A percentile compares a stretch with the other conserved stretches of the same genome.
Evolutionary conservation across 2,797 vertebrate species (phyloP).

Genomic region (Onychomys leucogaster): DNA sequence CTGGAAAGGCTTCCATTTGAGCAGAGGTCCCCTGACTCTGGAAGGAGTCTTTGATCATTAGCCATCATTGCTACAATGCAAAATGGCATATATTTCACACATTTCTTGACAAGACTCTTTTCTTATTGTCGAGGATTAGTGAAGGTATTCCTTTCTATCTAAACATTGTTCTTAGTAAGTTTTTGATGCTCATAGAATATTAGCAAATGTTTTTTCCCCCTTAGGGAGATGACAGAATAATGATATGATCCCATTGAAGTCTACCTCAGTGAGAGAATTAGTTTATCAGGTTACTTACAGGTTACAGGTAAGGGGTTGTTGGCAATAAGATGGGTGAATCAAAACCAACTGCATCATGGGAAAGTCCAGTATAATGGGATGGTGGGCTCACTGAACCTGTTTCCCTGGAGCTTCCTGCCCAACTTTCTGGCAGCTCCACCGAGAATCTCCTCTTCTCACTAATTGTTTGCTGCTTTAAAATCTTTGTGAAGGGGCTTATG

Average conservation of each 20-base stretch:
- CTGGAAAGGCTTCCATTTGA: not conserved
- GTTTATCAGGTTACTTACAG: not conserved
- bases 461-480: not conserved
- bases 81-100: not conserved
- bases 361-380: not conserved
- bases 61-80: slow-evolving; percentile 5
- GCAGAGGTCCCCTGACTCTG: not conserved
- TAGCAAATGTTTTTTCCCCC: not conserved
- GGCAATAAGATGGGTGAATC: not conserved
- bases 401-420: too few species aligned
- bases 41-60: not conserved
- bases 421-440: too few species aligned
- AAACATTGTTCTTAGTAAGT: not conserved
- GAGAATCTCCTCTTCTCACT: too few species aligned
- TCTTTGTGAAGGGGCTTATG: not conserved
- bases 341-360: not conserved
- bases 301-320: not conserved
- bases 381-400: not conserved
- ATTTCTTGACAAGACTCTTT: slow-evolving; percentile 19
- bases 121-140: not conserved
- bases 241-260: not conserved
- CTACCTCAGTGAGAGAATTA: not conserved
- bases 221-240: not conserved
- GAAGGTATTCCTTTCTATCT: slow-evolving; percentile 22
- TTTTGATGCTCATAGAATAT: not conserved